A percentile compares a stretch with the other conserved stretches of the same genome.
Conservation (phyloP, 2,113 vertebrate species). For the Telmatochromis sp. region DNA sequence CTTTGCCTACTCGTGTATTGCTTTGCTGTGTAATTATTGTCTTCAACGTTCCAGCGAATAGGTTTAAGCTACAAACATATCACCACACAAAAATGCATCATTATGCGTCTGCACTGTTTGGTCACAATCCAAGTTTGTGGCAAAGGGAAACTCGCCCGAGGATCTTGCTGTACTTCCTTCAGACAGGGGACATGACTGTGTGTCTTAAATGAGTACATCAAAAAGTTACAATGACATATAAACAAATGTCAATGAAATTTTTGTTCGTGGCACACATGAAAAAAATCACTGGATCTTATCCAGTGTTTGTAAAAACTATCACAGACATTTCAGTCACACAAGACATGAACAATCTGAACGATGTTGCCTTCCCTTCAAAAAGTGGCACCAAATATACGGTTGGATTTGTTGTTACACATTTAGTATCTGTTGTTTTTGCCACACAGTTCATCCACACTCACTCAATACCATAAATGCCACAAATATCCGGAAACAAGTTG, state of each 20-base stretch:
- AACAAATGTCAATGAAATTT: not conserved
- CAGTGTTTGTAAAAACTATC: not conserved
- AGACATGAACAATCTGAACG: not conserved
- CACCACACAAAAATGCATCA: not conserved
- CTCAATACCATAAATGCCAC: not conserved
- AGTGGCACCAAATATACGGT: not conserved
- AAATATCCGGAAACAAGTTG: constrained; percentile 43
- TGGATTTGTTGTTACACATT: not conserved
- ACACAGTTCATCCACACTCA: not conserved
- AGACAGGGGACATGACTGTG: not conserved
- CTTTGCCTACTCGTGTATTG: too few relatives aligned
- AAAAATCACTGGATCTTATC: not conserved
- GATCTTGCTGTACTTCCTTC: not conserved
- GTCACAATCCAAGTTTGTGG: not conserved
- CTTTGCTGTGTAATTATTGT: too few relatives aligned
- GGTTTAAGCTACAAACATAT: too few relatives aligned
- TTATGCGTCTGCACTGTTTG: not conserved
- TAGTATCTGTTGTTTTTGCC: not conserved
- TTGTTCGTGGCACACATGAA: not conserved
- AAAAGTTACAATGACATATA: not conserved
- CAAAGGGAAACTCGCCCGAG: not conserved
- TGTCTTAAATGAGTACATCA: not conserved
- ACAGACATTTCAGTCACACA: not conserved
- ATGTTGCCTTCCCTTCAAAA: not conserved
- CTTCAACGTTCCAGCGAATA: too few relatives aligned